Conservation (phyloP, 1,140 invertebrate species). For the Drosophila kohkoa region DNA sequence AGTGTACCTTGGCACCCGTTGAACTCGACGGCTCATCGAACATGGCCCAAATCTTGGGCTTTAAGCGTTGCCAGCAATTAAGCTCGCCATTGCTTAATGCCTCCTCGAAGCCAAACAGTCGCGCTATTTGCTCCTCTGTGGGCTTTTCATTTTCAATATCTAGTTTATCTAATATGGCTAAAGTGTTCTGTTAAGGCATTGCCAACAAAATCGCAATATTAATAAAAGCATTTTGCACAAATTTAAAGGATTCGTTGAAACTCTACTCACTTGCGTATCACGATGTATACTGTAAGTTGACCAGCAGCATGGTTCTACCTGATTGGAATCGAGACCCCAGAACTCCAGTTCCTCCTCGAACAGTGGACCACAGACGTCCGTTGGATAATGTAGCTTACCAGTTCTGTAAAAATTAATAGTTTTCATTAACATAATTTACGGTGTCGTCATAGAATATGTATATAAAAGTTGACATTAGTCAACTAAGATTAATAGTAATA, state of each 20-base stretch:
- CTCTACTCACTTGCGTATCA: slow-evolving; percentile 90
- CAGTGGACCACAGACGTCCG: slow-evolving; percentile 93
- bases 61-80: slow-evolving; percentile 92
- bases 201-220: background rate
- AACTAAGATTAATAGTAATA: too few relatives aligned
- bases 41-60: slow-evolving; percentile 95
- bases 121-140: slow-evolving; percentile 94
- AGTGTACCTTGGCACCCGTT: slow-evolving; percentile 90
- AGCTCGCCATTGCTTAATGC: slow-evolving; percentile 91
- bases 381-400: slow-evolving; percentile 92
- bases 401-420: slow-evolving; percentile 60
- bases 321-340: slow-evolving; percentile 92
- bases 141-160: slow-evolving; percentile 96
- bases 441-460: too few relatives aligned
- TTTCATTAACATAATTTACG: too few relatives aligned
- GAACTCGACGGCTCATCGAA: slow-evolving; percentile 97
- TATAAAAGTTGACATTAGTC: too few relatives aligned
- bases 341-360: slow-evolving; percentile 94
- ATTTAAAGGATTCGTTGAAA: background rate
- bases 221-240: background rate
- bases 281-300: slow-evolving; percentile 96
- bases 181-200: slow-evolving; percentile 87
- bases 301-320: slow-evolving; percentile 96
- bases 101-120: slow-evolving; percentile 96
- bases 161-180: slow-evolving; percentile 93